These are phyloP conservation scores for Temnothorax nylanderi DNA, from an alignment of 1,140 invertebrate genomes.

Conservation along the genomic window DNA sequence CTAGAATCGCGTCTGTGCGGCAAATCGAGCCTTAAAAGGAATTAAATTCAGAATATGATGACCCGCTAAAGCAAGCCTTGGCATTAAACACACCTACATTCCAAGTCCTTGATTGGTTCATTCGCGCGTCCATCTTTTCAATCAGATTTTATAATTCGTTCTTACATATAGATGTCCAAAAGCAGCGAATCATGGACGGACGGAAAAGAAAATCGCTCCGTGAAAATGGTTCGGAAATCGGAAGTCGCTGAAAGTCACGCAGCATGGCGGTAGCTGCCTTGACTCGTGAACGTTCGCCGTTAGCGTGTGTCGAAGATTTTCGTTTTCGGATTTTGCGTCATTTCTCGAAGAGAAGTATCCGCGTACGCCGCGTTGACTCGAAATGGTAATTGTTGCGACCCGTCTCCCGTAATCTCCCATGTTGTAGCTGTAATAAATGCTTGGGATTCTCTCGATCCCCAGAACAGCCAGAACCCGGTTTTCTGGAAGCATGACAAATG, in stretches of 20 bases:
- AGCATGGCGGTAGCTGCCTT: background rate
- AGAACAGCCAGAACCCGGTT: background rate
- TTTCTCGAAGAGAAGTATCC: background rate
- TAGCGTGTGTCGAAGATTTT: background rate
- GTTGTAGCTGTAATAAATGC: background rate
- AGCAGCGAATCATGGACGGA: background rate
- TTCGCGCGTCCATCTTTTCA: too few species aligned
- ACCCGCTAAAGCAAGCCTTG: background rate
- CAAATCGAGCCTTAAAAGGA: constrained; percentile 43
- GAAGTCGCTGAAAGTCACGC: background rate
- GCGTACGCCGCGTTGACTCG: background rate
- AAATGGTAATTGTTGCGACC: constrained; percentile 29
- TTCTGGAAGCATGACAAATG: constrained; percentile 69
- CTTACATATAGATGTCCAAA: background rate
- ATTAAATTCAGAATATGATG: constrained; percentile 5
- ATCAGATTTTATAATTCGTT: background rate
- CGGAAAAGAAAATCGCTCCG: background rate
- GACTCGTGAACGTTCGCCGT: background rate
- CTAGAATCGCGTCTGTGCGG: background rate
- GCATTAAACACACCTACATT: background rate
- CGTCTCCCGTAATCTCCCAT: background rate
- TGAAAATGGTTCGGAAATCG: background rate
- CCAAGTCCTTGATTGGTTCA: constrained; percentile 5
- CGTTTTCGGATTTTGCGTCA: background rate
- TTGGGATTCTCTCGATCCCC: background rate